Evolutionary conservation across 2,113 vertebrate genomes (phyloP).

Genomic region (Saccopteryx leptura): DNA sequence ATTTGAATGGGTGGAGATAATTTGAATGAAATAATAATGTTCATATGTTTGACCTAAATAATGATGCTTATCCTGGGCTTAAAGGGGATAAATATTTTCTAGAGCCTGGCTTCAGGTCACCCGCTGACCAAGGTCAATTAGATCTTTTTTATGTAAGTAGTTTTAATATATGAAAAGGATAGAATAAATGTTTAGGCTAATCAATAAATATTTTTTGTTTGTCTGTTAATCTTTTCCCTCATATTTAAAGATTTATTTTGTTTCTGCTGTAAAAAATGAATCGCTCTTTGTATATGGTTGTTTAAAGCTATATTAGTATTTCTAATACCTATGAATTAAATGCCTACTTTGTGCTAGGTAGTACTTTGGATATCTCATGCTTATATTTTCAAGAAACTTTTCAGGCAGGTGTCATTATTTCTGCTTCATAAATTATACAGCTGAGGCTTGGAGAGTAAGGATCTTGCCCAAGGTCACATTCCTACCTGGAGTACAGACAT

Average conservation of each 20-base stretch:
- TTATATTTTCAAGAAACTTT: not conserved
- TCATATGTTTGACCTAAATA: conserved; percentile 12
- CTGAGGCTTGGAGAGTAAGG: not conserved
- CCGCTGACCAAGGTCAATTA: not conserved
- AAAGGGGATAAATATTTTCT: not conserved
- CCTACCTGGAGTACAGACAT: not conserved
- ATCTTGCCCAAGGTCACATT: not conserved
- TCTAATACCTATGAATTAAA: not conserved
- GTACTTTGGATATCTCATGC: conserved; percentile 6
- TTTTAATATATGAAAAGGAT: conserved; percentile 11
- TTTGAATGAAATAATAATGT: conserved; percentile 2
- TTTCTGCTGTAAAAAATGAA: not conserved
- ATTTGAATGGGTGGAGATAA: conserved; percentile 29
- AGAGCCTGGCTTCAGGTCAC: not conserved
- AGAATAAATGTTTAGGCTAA: not conserved
- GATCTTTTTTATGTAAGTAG: not conserved
- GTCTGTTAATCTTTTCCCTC: not conserved
- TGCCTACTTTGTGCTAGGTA: not conserved
- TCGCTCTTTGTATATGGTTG: not conserved
- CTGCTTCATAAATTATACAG: not conserved
- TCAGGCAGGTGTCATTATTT: not conserved
- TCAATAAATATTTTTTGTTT: not conserved
- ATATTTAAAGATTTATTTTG: conserved; percentile 36
- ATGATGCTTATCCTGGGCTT: not conserved
- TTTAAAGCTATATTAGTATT: not conserved